Conservation (phyloP, 2,113 vertebrate species). For the Mesocricetus auratus region DNA sequence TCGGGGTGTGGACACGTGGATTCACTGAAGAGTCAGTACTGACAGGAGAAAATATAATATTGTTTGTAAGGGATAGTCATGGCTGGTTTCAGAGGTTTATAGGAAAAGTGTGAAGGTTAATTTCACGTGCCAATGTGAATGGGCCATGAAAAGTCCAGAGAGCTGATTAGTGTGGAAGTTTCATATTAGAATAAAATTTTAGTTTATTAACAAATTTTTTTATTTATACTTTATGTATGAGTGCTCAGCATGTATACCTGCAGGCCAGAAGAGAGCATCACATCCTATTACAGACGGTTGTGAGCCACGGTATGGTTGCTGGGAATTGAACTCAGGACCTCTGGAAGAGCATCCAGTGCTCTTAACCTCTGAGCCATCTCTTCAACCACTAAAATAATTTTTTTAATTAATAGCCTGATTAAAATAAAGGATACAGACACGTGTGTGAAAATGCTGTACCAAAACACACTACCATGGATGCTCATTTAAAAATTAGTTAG, state of each 20-base stretch:
- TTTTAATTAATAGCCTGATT: neutral
- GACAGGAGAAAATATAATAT: neutral
- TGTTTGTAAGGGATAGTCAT: neutral
- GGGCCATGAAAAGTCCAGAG: neutral
- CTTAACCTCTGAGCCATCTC: neutral
- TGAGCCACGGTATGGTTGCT: neutral
- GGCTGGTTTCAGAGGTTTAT: neutral
- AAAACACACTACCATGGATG: neutral
- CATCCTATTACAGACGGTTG: neutral
- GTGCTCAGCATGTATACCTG: neutral
- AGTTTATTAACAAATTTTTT: neutral
- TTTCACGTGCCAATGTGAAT: neutral
- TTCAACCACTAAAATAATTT: neutral
- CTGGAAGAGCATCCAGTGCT: neutral
- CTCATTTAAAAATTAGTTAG: neutral
- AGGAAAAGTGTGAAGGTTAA: neutral
- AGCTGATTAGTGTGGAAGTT: neutral
- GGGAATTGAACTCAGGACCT: neutral
- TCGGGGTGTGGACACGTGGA: fast-evolving
- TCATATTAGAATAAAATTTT: neutral
- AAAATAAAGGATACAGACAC: neutral
- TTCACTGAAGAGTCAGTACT: neutral
- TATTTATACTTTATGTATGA: neutral
- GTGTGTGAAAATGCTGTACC: too few relatives aligned
- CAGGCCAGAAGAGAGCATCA: neutral